Base-by-base conservation (phyloP, 1,140 invertebrate genomes). In the Hesperophylax magnus region DNA sequence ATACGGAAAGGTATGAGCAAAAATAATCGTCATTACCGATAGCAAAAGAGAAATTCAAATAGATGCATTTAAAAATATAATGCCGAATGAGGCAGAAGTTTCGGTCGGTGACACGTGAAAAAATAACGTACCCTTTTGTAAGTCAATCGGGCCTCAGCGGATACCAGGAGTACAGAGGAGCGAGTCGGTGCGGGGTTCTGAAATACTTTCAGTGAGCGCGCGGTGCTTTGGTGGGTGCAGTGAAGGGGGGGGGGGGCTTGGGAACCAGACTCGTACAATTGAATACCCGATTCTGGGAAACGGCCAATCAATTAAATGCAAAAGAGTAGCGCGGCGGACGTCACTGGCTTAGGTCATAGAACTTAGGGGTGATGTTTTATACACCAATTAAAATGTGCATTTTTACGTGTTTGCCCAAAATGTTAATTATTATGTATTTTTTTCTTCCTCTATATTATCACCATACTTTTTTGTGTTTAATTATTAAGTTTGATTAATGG, bases 241-340 rank as follows among this genome's bases (percentile, higher is more conserved):
- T 47, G 39, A 47, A 8, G 3, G 39, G 31, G 34, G 31, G 54
- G 39, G 24, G 24, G 56, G 18, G 53, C 65, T 34, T 67, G 79
- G 60, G 60, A 52, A 76, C 52, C 56, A 47, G 18, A 18, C 79
- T 22, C 54, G 58, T n/a, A 65, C 72, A 76, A 76, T 81, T 72
- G 63, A 71, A 65, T 77, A 24, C 61, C 22, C 60, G 53, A 31
- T 76, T 67, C 53, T 81, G 27, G 79, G 74, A 77, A 71, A 61
- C 18, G 47, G 58, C 39, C 81, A 56, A 76, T 82, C 67, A 65
- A 75, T 74, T 76, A 78, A 54, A 77, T 72, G 31, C 27, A 72
- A 67, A 74, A 56, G 71, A 69, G 53, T 27, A n/a, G 71, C 69
- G 71, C 71, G 53, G 71, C 71, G 20, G 54, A 52, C 17, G 53